These are phyloP conservation scores for Danionella cerebrum DNA, from an alignment of 2,113 vertebrate genomes.

Conservation along the genomic window DNA sequence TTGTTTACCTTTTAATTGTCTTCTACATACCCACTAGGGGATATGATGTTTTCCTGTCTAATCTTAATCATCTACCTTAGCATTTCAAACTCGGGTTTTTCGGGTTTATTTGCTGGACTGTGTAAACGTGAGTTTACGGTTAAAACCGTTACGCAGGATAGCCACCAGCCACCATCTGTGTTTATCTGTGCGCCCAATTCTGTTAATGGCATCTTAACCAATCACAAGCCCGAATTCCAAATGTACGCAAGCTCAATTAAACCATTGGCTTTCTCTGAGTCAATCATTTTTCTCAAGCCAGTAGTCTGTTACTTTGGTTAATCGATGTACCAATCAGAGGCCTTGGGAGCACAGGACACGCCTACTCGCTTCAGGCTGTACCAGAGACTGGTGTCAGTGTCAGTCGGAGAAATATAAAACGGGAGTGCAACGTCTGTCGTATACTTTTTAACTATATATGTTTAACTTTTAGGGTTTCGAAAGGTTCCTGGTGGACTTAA, in stretches of 20 bases:
- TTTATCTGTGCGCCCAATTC: neutral
- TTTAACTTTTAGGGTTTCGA: no score
- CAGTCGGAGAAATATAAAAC: slow-evolving; percentile 32
- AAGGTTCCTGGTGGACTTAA: no score
- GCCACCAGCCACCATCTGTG: neutral
- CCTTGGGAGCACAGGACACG: neutral
- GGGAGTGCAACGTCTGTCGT: no score
- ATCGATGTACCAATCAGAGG: slow-evolving; percentile 38
- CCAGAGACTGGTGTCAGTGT: slow-evolving; percentile 14
- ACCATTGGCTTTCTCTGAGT: slow-evolving; percentile 6
- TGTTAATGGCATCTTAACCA: slow-evolving; percentile 8
- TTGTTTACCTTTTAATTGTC: no score
- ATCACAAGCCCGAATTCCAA: neutral
- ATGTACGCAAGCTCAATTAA: slow-evolving; percentile 16
- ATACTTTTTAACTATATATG: no score
- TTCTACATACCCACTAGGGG: no score
- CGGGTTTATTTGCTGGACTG: no score
- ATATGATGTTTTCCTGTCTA: no score
- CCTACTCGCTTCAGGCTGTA: slow-evolving; percentile 28
- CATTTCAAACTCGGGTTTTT: no score
- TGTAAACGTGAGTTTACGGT: no score
- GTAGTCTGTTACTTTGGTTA: slow-evolving; percentile 2
- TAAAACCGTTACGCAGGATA: neutral
- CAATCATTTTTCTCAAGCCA: neutral
- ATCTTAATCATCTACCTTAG: no score